Evolutionary conservation across 1,140 invertebrate genomes (phyloP), one percentile per base, ranked within the genome.

Genomic region (Drosophila cardini): DNA sequence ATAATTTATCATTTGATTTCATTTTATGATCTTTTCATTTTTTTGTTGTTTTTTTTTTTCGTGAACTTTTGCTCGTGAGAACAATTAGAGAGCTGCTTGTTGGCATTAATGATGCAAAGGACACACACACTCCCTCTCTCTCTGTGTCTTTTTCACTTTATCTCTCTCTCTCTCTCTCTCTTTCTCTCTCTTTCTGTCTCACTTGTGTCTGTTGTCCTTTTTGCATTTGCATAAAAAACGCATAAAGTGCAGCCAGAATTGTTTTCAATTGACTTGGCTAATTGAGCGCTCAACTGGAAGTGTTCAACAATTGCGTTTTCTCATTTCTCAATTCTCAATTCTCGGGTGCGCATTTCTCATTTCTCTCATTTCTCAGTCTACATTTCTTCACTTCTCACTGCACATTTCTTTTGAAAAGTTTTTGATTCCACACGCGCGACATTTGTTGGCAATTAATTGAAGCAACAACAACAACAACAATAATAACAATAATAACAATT

Each of bases 1-100:
- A 71, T 89, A 89, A 89, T 89, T 89, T 89, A 89, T 89, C 85
- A 89, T 89, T 89, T 89, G 78, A 89, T 78, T 80, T 83, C 63
- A 40, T 53, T 52, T 50, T 53, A 42, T 32, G 15, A 48, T 45
- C 21, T 42, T 43, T 45, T 61, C 56, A 38, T 32, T 38, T 53
- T 42, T 48, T 73, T 34, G 36, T 15, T 32, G 62, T 68, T 43
- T 18, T 62, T 50, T 62, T 43, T 53, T 52, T 34, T 36, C 1
- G 11, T 38, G 36, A 26, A 26, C 21, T 26, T 26, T 21, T 10
- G 34, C 62, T 45, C 56, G 69, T 76, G 68, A 72, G 73, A 72
- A 80, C 60, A 78, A 78, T 70, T 72, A 80, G 60, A 62, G 50
- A 21, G 67, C 34, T 50, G 18, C 30, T 30, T 40, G 26, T 34